Conservation (phyloP, 2,888 invertebrate species). For the Nephrotoma guestfalica region DNA sequence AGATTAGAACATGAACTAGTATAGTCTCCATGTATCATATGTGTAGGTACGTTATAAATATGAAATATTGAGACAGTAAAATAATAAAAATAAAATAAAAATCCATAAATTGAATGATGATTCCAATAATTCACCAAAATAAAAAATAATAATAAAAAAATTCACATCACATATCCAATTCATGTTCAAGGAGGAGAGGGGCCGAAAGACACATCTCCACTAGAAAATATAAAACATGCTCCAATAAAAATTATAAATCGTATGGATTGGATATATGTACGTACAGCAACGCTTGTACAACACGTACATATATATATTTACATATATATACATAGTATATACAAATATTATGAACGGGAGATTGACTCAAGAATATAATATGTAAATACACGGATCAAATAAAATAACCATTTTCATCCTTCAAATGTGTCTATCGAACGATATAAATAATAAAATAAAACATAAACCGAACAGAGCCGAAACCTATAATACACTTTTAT, state of each 20-base stretch:
- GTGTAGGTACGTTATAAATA: background rate
- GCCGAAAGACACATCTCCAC: background rate
- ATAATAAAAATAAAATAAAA: background rate
- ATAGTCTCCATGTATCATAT: background rate
- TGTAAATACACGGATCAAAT: background rate
- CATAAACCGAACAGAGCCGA: background rate
- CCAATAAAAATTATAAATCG: background rate
- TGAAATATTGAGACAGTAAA: background rate
- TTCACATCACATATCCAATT: background rate
- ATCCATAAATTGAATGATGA: background rate
- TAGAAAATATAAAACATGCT: background rate
- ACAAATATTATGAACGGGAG: background rate
- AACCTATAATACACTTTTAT: background rate
- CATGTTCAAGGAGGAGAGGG: background rate
- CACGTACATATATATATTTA: background rate
- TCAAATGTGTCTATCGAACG: background rate
- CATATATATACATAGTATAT: too few relatives aligned
- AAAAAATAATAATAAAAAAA: background rate
- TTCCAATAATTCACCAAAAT: background rate
- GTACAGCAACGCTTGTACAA: background rate
- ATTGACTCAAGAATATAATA: background rate
- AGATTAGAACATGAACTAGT: background rate
- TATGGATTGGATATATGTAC: background rate
- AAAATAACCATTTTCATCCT: background rate
- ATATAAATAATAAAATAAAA: background rate